phyloP scores from a whole-genome alignment of 1,140 invertebrate genomes.

The Trichoplusia ni region DNA sequence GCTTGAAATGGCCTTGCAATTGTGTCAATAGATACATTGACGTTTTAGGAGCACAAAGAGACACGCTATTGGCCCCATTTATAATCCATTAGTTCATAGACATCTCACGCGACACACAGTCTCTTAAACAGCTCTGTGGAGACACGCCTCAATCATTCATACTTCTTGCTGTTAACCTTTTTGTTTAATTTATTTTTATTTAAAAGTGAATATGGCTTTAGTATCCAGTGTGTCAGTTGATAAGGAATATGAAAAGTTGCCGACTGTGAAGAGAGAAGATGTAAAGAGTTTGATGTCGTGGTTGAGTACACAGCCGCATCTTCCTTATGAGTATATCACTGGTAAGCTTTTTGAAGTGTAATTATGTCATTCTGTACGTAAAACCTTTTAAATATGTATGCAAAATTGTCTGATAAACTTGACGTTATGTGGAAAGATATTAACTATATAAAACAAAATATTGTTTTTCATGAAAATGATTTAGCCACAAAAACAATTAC shows the following conservation, averaged over 20 bases:
- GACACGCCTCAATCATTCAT: too few relatives aligned
- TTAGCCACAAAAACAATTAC: too few relatives aligned
- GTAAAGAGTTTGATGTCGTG: conserved; percentile 62
- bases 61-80: conserved; percentile 8
- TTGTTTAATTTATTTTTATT: too few relatives aligned
- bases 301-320: conserved; percentile 66
- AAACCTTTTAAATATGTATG: too few relatives aligned
- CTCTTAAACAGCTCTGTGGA: background rate
- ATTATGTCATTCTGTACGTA: too few relatives aligned
- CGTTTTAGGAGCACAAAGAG: conserved; percentile 20
- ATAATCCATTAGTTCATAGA: conserved; percentile 5
- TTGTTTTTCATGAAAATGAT: too few relatives aligned
- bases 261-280: conserved; percentile 65
- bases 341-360: conserved; percentile 43
- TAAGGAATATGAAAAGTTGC: conserved; percentile 70
- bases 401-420: too few relatives aligned
- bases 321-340: conserved; percentile 58
- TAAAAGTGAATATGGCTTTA: conserved; percentile 36
- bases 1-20: conserved; percentile 9
- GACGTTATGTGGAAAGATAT: too few relatives aligned
- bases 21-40: conserved; percentile 25
- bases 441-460: too few relatives aligned
- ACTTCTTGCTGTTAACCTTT: too few relatives aligned
- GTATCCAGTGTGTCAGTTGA: conserved; percentile 41
- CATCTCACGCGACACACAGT: background rate